A percentile compares a stretch with the other conserved stretches of the same genome.
These are phyloP conservation scores for Drosophila equinoxialis DNA, from an alignment of 1,140 invertebrate genomes.

Conservation along the genomic window DNA sequence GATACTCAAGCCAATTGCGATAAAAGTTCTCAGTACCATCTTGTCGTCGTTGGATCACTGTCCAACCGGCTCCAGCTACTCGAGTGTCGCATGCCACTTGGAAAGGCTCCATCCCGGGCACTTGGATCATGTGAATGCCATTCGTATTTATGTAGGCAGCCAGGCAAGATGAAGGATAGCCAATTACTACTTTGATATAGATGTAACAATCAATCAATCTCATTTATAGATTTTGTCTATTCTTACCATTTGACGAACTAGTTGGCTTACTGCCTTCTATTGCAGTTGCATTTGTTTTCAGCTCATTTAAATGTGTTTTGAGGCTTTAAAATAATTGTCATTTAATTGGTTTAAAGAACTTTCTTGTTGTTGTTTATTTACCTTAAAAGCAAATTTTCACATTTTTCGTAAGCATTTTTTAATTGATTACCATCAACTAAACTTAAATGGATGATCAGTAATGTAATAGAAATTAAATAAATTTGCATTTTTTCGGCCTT, in stretches of 20 bases:
- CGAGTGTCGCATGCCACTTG: conserved; percentile 52
- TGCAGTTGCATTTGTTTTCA: conserved; percentile 17
- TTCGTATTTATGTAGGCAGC: conserved; percentile 57
- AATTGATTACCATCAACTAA: background rate
- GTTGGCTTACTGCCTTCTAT: no score
- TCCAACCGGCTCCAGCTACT: conserved; percentile 84
- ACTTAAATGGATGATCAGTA: background rate
- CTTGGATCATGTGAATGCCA: conserved; percentile 46
- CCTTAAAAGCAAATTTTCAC: conserved; percentile 32
- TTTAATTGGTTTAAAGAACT: no score
- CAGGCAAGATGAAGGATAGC: conserved; percentile 57
- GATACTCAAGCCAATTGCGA: conserved; percentile 86
- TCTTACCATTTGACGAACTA: conserved; percentile 1
- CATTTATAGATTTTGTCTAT: background rate
- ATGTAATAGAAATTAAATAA: conserved; percentile 1
- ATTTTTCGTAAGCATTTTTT: conserved; percentile 27
- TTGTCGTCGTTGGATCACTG: conserved; percentile 86
- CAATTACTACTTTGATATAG: background rate
- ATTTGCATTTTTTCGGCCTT: conserved; percentile 34
- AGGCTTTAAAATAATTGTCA: conserved; percentile 9
- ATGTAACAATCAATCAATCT: no score
- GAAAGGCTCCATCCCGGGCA: conserved; percentile 53
- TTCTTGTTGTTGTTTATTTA: background rate
- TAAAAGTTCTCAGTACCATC: conserved; percentile 87
- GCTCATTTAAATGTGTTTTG: conserved; percentile 34